A percentile compares a stretch with the other conserved stretches of the same genome.
Evolutionary conservation across 2,888 invertebrate genomes (phyloP).

Genomic region (Diaprepes abbreviatus): DNA sequence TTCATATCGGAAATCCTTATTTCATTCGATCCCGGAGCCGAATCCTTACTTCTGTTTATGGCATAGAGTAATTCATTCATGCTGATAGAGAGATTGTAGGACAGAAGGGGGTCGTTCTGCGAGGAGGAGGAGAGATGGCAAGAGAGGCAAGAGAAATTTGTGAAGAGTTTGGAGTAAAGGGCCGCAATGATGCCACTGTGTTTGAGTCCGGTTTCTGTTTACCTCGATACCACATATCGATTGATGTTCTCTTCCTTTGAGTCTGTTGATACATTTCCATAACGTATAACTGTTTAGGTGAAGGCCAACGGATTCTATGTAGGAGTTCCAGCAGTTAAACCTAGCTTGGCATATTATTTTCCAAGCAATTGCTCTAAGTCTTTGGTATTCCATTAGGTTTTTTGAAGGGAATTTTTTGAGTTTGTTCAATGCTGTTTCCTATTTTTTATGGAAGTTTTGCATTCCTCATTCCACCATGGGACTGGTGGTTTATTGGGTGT

Average conservation of each 20-base stretch:
- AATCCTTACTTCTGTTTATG: not conserved
- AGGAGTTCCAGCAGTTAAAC: not conserved
- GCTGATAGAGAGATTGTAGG: not conserved
- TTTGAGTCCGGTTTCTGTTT: not conserved
- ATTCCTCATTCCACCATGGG: not conserved
- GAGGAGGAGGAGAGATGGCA: not conserved
- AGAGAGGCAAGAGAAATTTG: not conserved
- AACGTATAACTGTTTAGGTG: not conserved
- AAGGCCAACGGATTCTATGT: not conserved
- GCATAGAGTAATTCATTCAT: not conserved
- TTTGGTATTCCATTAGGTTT: not conserved
- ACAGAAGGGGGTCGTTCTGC: not conserved
- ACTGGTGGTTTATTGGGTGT: not conserved
- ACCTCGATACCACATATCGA: not conserved
- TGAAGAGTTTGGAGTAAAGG: not conserved
- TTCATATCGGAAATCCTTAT: not conserved
- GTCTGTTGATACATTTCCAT: not conserved
- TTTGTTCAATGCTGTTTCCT: not conserved
- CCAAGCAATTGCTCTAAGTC: not conserved
- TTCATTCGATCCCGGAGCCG: not conserved
- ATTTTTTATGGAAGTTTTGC: not conserved
- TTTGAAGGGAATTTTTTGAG: not conserved
- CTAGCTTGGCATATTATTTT: not conserved
- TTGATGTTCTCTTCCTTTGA: no score
- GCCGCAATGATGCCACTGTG: not conserved